phyloP scores from a whole-genome alignment of 2,113 vertebrate species.

The Mastomys natalensis region DNA sequence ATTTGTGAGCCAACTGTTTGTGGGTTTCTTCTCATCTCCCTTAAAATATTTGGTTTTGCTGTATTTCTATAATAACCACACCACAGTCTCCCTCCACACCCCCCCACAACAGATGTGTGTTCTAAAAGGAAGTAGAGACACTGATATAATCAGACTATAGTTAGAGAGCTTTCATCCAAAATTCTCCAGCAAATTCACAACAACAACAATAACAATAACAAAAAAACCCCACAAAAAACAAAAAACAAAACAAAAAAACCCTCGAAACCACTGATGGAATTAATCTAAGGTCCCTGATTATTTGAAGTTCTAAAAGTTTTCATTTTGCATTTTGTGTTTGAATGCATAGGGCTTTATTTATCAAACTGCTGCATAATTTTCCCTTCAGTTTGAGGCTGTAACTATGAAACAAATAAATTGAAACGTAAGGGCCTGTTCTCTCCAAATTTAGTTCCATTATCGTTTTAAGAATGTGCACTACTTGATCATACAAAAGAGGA shows the following conservation, averaged over 20 bases:
- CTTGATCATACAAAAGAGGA: constrained; percentile 63
- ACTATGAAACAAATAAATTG: constrained; percentile 81
- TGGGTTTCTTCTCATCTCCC: constrained; percentile 76
- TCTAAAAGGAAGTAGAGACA: constrained; percentile 77
- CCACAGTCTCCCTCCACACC: constrained; percentile 51
- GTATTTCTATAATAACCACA: constrained; percentile 79
- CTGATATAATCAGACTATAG: constrained; percentile 80
- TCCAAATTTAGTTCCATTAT: constrained; percentile 80
- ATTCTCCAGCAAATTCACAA: constrained; percentile 78
- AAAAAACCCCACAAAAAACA: no score
- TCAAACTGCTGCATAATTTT: constrained; percentile 73
- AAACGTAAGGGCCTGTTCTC: constrained; percentile 70
- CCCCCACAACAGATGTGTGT: constrained; percentile 81
- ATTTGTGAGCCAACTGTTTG: constrained; percentile 73
- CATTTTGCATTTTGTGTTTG: constrained; percentile 76
- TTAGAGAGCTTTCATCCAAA: constrained; percentile 79
- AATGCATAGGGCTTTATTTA: constrained; percentile 76
- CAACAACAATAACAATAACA: neutral
- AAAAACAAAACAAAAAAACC: neutral
- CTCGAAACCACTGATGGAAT: constrained; percentile 64
- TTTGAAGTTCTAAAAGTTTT: constrained; percentile 80
- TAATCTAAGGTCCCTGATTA: constrained; percentile 80
- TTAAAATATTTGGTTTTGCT: constrained; percentile 79
- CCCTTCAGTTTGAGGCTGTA: constrained; percentile 71
- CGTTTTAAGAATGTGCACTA: constrained; percentile 75